phyloP scores from a whole-genome alignment of 2,888 invertebrate species.

The Metacarcinus magister region DNA sequence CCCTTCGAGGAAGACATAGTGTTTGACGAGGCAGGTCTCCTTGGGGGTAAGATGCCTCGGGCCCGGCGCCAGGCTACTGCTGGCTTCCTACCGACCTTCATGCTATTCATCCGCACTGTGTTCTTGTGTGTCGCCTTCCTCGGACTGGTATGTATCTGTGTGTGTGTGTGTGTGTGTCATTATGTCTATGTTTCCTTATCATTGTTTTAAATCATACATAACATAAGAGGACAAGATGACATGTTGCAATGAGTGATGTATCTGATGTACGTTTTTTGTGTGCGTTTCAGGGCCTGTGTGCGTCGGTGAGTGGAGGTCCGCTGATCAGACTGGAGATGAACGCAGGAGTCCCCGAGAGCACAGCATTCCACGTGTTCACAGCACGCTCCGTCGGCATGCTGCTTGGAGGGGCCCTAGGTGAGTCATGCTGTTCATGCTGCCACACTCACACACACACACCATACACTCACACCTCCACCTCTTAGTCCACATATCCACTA shows the following conservation, averaged over 20 bases:
- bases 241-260: not conserved
- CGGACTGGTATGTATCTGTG: slow-evolving; percentile 26
- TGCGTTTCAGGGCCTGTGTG: slow-evolving; percentile 78
- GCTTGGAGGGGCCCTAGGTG: slow-evolving; percentile 80
- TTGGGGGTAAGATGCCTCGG: slow-evolving; percentile 83
- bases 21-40: slow-evolving; percentile 85
- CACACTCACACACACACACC: not conserved
- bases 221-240: not conserved
- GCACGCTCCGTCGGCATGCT: slow-evolving; percentile 80
- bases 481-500: too few species aligned
- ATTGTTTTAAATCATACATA: not conserved
- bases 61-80: slow-evolving; percentile 83
- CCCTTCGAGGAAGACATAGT: slow-evolving; percentile 85
- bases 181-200: not conserved
- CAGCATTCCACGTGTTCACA: slow-evolving; percentile 81
- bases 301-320: slow-evolving; percentile 80
- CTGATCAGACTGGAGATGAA: slow-evolving; percentile 78
- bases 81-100: slow-evolving; percentile 83
- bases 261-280: not conserved
- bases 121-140: slow-evolving; percentile 84
- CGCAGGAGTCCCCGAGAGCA: slow-evolving; percentile 70
- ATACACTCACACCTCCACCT: not conserved
- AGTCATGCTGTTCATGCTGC: not conserved
- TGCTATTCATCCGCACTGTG: slow-evolving; percentile 84
- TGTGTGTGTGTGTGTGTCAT: not conserved